Evolutionary conservation across 2,113 vertebrate species (phyloP).

Genomic region (Machaerirhynchus nigripectus): DNA sequence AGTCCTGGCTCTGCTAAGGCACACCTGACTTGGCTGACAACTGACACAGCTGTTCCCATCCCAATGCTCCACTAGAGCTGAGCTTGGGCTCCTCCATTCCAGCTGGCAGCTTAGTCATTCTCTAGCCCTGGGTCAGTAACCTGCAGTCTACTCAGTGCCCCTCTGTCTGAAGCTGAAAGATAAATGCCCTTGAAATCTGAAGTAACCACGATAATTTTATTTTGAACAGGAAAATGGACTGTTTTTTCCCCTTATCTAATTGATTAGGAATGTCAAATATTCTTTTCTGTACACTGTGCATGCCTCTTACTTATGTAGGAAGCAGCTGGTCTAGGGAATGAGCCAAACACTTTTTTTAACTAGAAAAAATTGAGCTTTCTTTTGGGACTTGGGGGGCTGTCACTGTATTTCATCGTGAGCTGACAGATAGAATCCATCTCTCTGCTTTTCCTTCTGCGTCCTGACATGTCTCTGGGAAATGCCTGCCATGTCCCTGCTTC

Average conservation of each 20-base stretch:
- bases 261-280: conserved; percentile 64
- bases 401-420: not conserved
- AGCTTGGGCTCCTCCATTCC: not conserved
- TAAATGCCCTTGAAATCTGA: conserved; percentile 53
- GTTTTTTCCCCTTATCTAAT: conserved; percentile 64
- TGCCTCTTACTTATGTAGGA: conserved; percentile 59
- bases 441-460: not conserved
- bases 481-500: not conserved
- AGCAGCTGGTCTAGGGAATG: conserved; percentile 54
- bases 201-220: conserved; percentile 43
- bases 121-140: not conserved
- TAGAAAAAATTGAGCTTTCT: conserved; percentile 12
- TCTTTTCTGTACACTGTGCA: conserved; percentile 37
- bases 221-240: conserved; percentile 48
- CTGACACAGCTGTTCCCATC: not conserved
- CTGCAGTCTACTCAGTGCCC: conserved; percentile 9
- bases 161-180: conserved; percentile 41
- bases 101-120: not conserved
- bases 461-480: conserved; percentile 26
- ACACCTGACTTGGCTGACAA: not conserved
- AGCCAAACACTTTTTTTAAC: conserved; percentile 40
- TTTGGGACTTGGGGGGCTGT: not conserved
- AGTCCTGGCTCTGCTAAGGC: not conserved
- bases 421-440: conserved; percentile 42
- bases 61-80: not conserved